phyloP scores from a whole-genome alignment of 2,888 invertebrate genomes.

The Pandemis heparana region DNA sequence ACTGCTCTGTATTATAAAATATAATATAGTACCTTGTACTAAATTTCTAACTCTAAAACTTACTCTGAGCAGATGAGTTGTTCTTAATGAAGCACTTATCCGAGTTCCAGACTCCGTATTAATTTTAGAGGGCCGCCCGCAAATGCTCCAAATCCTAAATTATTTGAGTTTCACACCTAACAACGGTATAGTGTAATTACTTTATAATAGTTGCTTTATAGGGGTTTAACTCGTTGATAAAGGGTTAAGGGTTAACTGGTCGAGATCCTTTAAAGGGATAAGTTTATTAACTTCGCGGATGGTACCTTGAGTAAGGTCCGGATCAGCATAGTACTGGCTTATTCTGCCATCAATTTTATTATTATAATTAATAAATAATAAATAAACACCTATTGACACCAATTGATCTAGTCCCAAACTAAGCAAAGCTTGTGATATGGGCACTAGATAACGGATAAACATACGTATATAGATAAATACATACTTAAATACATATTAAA shows the following conservation, averaged over 20 bases:
- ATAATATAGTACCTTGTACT: too few relatives aligned
- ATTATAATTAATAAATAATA: too few relatives aligned
- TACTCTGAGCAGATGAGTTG: not conserved
- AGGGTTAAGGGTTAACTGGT: not conserved
- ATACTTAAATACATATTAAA: too few relatives aligned
- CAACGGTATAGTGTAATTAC: conserved; percentile 16
- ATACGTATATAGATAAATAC: too few relatives aligned
- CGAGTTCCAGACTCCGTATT: not conserved
- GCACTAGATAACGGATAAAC: too few relatives aligned
- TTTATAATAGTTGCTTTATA: conserved; percentile 8
- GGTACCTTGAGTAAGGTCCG: too few relatives aligned
- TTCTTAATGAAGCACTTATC: not conserved
- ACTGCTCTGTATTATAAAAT: too few relatives aligned
- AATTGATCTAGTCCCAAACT: too few relatives aligned
- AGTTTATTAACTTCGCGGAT: not conserved
- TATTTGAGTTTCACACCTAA: conserved; percentile 28
- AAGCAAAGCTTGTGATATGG: too few relatives aligned
- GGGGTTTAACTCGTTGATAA: conserved; percentile 2
- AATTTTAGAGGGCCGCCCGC: conserved; percentile 7
- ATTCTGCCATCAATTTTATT: too few relatives aligned
- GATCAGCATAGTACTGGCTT: too few relatives aligned
- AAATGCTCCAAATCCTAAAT: conserved; percentile 16
- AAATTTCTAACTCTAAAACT: not conserved
- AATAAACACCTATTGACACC: too few relatives aligned
- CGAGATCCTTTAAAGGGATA: not conserved